Evolutionary conservation across 1,140 invertebrate genomes (phyloP), one percentile per base, ranked within the genome.

Genomic region (Aphaenogaster ashmeadi): DNA sequence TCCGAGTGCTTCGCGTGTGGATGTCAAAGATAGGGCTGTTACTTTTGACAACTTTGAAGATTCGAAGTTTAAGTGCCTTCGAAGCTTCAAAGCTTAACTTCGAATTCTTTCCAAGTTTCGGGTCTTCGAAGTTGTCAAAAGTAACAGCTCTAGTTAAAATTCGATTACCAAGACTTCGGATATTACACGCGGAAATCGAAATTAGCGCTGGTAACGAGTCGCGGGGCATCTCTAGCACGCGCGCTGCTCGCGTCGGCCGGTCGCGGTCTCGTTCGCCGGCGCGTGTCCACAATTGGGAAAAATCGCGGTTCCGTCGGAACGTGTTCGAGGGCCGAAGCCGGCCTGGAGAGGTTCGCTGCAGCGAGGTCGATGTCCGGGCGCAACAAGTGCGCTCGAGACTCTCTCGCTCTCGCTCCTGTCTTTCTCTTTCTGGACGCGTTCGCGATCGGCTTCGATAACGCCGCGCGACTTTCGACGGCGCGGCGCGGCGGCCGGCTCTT

Each of bases 281-380:
- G 80, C 80, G 67, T 84, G 54, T 84, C 80, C 52, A 50, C 80
- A 62, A 84, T 84, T 84, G 69, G 69, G 80, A 84, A 91, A 87
- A 91, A 90, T 90, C 89, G 60, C 69, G 67, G 77, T 89, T 89
- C 88, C 88, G 87, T 77, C 88, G 75, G 88, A 90, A 87, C 89
- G 88, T 80, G 88, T 89, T 89, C 87, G 87, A 78, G 41, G 81
- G 83, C 72, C 87, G 75, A 72, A 78, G 88, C 77, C 75, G 69
- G 80, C 80, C 58, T 64, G 86, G 85, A 88, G 84, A 77, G 60
- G 84, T 80, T 87, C 85, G 90, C 88, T 72, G 91, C 81, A 71
- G 86, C 90, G 92, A 92, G 92, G 92, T 91, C 90, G 90, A 87
- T 83, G 90, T 86, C 89, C 89, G 90, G 85, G 87, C 89, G 89